Base-by-base conservation (phyloP, 2,797 vertebrate genomes). In the Chromis chromis region DNA sequence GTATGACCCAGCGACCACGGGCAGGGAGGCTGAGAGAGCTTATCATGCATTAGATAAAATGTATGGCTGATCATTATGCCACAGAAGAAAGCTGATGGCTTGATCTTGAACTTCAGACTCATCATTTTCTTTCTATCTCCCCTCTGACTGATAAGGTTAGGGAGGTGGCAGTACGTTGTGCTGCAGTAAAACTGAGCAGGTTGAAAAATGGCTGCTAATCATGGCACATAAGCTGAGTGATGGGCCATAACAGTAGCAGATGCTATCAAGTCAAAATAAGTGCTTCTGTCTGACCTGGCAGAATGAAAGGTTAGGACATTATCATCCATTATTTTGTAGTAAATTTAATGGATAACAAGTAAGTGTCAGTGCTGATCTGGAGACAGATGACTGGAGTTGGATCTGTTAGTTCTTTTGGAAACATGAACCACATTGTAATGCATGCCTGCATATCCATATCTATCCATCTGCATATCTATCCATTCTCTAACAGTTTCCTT, bases 1-100 rank as follows among this genome's bases (percentile, higher is more conserved):
- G 48, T 28, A 6, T 81, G 81, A 86, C 82, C 78, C 65, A 44
- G 64, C 79, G 81, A 46, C 70, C 31, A 65, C 3, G 1, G 40
- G 16, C 55, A 44, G n/a, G n/a, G n/a, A n/a, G n/a, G n/a, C n/a
- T n/a, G 40, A 46, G 40, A 63, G 52, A 9, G 14, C 69, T 72
- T 59, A 77, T 22, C 42, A 44, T n/a, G 65, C 70, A 60, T 57
- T 79, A 14, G 17, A 73, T 64, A 1, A 75, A 78, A 87, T 73
- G 56, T 71, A 65, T 11, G 48, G 52, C 40, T 44, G 61, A 36
- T 52, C 44, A 56, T 78, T 65, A 27, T 63, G 40, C 9, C 54
- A 28, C 62, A 58, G 33, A 63, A 24, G 39, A 61, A 58, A 73
- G 17, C 49, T 46, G 42, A 68, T 40, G 33, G 66, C 56, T 44